Evolutionary conservation across 2,888 invertebrate genomes (phyloP).

Genomic region (Drosophila maculinotata): DNA sequence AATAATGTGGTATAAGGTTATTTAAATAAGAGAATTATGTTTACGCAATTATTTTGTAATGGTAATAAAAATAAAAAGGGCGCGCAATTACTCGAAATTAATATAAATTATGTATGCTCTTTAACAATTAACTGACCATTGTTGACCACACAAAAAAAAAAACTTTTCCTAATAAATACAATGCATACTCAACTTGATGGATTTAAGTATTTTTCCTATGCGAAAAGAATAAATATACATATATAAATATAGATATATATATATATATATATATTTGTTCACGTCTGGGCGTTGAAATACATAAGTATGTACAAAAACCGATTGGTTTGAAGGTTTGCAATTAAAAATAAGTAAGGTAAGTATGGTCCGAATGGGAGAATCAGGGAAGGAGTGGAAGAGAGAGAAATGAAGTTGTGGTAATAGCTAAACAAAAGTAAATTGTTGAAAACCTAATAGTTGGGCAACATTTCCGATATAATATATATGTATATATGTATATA

Average conservation of each 20-base stretch:
- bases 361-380: slow-evolving; percentile 13
- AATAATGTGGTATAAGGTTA: slow-evolving; percentile 41
- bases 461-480: slow-evolving; percentile 1
- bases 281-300: slow-evolving; percentile 17
- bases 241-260: too few species aligned
- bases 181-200: slow-evolving; percentile 10
- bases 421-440: neutral
- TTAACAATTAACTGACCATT: slow-evolving; percentile 50
- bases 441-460: neutral
- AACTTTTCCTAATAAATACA: slow-evolving; percentile 32
- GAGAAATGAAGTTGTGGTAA: neutral
- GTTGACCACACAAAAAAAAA: slow-evolving; percentile 23
- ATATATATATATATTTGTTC: slow-evolving; percentile 7
- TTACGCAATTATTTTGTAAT: slow-evolving; percentile 23
- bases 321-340: slow-evolving; percentile 23
- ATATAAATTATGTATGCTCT: slow-evolving; percentile 54
- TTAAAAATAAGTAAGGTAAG: slow-evolving; percentile 29
- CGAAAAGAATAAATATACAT: slow-evolving; percentile 4
- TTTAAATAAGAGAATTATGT: slow-evolving; percentile 50
- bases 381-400: neutral
- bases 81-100: slow-evolving; percentile 25
- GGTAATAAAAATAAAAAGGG: slow-evolving; percentile 43
- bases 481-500: neutral
- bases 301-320: slow-evolving; percentile 38
- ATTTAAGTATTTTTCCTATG: slow-evolving; percentile 4